Base-by-base conservation (phyloP, 2,888 invertebrate species). In the Melinaea marsaeus region DNA sequence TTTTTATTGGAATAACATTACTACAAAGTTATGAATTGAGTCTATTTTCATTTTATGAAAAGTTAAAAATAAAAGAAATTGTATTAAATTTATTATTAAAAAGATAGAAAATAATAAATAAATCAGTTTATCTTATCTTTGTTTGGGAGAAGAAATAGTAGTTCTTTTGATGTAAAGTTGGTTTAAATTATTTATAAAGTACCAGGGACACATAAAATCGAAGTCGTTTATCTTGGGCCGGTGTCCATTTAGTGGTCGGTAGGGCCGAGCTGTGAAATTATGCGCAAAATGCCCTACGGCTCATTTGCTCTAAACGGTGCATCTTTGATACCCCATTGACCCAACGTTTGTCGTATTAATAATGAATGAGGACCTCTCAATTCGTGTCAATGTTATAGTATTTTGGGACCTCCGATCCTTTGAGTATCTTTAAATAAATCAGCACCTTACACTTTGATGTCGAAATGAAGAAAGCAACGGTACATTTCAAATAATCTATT, bases 271-370 rank as follows among this genome's bases (percentile, higher is more conserved):
- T 77, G 81, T 79, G 76, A 82, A 86, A 88, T 89, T 87, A 87
- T 81, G 84, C 87, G 88, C 79, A 73, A 87, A 85, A 88, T 84
- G 76, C 78, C 83, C 82, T 78, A 83, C 84, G 88, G 82, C 81
- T 86, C 88, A 85, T 88, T 89, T 85, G 79, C 79, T 79, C 75
- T 84, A 83, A 85, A 82, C 80, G 82, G 74, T 79, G 80, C 84
- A 80, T 82, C 84, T 79, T 79, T 78, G 79, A 79, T 81, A 80
- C 79, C 78, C 79, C 79, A 80, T 83, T 83, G 83, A 84, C 83
- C 81, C 60, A 55, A 55, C 65, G 83, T 80, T 79, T 75, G 74
- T 72, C 77, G 74, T 81, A 83, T 84, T 81, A 85, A 82, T 83
- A 83, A 80, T 79, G 74, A 79, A 82, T 81, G 78, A 78, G 76